These are phyloP conservation scores for Xiphophorus couchianus DNA, from an alignment of 2,113 vertebrate genomes.

Conservation along the genomic window DNA sequence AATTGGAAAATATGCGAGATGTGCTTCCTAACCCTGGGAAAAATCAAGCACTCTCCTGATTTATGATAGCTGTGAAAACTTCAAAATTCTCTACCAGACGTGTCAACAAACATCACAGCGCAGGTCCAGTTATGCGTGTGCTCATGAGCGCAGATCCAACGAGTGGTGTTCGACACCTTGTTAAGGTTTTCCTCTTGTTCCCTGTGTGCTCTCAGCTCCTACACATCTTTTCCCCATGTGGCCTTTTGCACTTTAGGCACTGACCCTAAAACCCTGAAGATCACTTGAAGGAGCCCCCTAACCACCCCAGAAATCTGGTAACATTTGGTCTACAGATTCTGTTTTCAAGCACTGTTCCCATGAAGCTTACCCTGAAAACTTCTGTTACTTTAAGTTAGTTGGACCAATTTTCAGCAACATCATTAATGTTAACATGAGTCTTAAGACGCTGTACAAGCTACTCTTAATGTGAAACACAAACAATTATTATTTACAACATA, in stretches of 20 bases:
- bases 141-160: conserved; percentile 68
- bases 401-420: conserved; percentile 4
- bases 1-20: conserved; percentile 24
- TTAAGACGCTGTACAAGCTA: neutral
- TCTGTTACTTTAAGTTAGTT: neutral
- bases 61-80: conserved; percentile 75
- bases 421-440: neutral
- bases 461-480: neutral
- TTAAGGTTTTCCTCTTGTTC: conserved; percentile 64
- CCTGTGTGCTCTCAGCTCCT: conserved; percentile 30
- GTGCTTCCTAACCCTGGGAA: conserved; percentile 67
- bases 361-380: conserved; percentile 22
- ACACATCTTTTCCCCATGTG: conserved; percentile 39
- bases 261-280: conserved; percentile 64
- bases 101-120: conserved; percentile 81
- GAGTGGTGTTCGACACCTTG: conserved; percentile 70
- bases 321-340: conserved; percentile 75
- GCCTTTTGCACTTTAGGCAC: conserved; percentile 49
- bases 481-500: neutral
- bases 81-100: conserved; percentile 73
- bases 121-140: conserved; percentile 63
- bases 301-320: conserved; percentile 47
- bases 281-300: conserved; percentile 43
- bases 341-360: neutral
- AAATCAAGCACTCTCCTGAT: conserved; percentile 69